Percentiles rank a stretch among this genome's conserved stretches.
phyloP scores from a whole-genome alignment of 2,797 vertebrate genomes.

The Pelobates cultripes region DNA sequence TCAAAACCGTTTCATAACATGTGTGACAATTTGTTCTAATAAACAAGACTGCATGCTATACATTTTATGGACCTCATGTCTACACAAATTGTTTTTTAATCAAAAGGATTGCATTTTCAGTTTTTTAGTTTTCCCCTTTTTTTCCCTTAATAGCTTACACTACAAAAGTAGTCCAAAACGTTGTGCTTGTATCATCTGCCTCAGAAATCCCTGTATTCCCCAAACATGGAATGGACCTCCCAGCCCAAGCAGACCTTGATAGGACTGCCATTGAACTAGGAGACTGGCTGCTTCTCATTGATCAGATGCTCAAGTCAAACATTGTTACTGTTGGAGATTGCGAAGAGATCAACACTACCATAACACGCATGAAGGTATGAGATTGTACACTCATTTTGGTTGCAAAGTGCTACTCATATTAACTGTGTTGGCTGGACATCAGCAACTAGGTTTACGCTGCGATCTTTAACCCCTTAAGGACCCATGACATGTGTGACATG shows the following conservation, averaged over 20 bases:
- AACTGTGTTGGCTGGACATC: no score
- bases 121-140: neutral
- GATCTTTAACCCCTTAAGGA: no score
- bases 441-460: no score
- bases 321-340: constrained; percentile 96
- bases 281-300: constrained; percentile 92
- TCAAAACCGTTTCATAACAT: no score
- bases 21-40: no score
- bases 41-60: no score
- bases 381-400: no score
- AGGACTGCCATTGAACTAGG: constrained; percentile 90
- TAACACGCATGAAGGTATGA: constrained; percentile 88
- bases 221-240: constrained; percentile 74
- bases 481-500: no score
- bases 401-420: no score
- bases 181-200: constrained; percentile 73
- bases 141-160: constrained; percentile 69
- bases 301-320: constrained; percentile 97
- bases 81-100: no score
- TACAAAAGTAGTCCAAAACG: constrained; percentile 76
- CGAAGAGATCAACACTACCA: constrained; percentile 90
- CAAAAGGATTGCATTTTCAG: no score
- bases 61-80: no score
- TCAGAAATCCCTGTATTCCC: constrained; percentile 72
- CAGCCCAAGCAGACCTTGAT: constrained; percentile 87